Percentiles rank a stretch among this genome's conserved stretches.
These are phyloP conservation scores for Chamaedrilus cognettii DNA, from an alignment of 2,888 invertebrate species.

Conservation along the genomic window DNA sequence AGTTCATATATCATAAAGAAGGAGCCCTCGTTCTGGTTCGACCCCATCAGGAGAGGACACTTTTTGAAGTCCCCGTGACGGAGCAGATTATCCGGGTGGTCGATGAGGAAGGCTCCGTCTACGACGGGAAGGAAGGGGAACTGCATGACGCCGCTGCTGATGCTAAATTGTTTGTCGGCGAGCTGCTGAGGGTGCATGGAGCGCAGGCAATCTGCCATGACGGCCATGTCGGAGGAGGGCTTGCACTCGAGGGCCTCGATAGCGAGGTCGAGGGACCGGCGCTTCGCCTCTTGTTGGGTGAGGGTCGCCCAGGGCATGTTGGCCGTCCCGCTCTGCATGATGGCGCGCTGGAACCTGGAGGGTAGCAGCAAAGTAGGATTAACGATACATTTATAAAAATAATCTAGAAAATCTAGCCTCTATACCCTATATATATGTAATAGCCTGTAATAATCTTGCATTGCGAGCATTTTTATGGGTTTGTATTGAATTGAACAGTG, in stretches of 20 bases:
- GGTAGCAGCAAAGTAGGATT: too few species aligned
- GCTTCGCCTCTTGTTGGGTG: conserved; percentile 73
- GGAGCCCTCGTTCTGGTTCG: conserved; percentile 89
- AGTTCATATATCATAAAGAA: conserved; percentile 93
- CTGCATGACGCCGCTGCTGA: conserved; percentile 68
- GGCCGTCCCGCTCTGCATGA: conserved; percentile 90
- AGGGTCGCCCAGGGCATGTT: conserved; percentile 93
- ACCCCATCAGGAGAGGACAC: conserved; percentile 87
- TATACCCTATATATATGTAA: too few species aligned
- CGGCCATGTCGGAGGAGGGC: conserved; percentile 25
- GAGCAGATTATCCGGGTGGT: conserved; percentile 70
- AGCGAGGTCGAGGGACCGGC: conserved; percentile 80
- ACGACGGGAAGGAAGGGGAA: conserved; percentile 96
- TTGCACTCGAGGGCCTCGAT: conserved; percentile 29
- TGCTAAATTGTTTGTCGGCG: conserved; percentile 35
- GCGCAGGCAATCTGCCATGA: conserved; percentile 32
- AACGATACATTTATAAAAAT: too few species aligned
- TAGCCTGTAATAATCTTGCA: too few species aligned
- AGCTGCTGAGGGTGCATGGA: conserved; percentile 31
- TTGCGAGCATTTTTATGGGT: too few species aligned
- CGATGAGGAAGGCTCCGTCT: conserved; percentile 89
- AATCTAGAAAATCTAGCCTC: too few species aligned
- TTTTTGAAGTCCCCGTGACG: conserved; percentile 86
- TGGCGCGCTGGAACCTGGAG: conserved; percentile 69
- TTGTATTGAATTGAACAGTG: too few species aligned